These are phyloP conservation scores for Drosophila mettleri DNA, from an alignment of 2,888 invertebrate genomes.

Conservation along the genomic window DNA sequence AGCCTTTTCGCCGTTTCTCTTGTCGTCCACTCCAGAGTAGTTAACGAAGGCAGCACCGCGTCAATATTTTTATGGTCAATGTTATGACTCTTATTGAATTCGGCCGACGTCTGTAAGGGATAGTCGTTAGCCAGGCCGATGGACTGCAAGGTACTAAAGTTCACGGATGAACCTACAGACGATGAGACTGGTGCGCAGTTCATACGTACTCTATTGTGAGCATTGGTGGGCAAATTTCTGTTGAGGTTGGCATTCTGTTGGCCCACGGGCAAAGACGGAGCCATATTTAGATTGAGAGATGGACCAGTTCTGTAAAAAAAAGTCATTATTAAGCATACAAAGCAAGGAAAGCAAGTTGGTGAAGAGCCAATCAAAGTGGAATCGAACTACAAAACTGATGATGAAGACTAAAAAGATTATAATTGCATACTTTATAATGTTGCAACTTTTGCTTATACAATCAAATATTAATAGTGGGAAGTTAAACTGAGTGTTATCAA, in stretches of 20 bases:
- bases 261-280: constrained; percentile 36
- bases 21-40: constrained; percentile 67
- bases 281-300: constrained; percentile 48
- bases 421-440: constrained; percentile 8
- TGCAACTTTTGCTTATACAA: constrained; percentile 30
- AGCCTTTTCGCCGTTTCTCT: constrained; percentile 66
- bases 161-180: constrained; percentile 52
- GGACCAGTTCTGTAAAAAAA: constrained; percentile 55
- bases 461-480: constrained; percentile 8
- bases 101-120: constrained; percentile 65
- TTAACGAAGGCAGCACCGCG: constrained; percentile 54
- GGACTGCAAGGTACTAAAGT: constrained; percentile 64
- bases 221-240: constrained; percentile 58
- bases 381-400: constrained; percentile 6
- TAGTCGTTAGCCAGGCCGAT: constrained; percentile 65
- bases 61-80: constrained; percentile 42
- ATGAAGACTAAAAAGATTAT: constrained; percentile 11
- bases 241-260: constrained; percentile 28
- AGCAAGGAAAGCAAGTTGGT: background rate
- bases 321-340: constrained; percentile 12
- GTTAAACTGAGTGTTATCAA: constrained; percentile 30
- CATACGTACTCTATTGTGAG: constrained; percentile 48
- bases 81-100: constrained; percentile 37
- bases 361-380: constrained; percentile 48
- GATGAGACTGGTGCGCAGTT: constrained; percentile 55